These are phyloP conservation scores for Branchellion lobata DNA, from an alignment of 2,888 invertebrate species.

Conservation along the genomic window DNA sequence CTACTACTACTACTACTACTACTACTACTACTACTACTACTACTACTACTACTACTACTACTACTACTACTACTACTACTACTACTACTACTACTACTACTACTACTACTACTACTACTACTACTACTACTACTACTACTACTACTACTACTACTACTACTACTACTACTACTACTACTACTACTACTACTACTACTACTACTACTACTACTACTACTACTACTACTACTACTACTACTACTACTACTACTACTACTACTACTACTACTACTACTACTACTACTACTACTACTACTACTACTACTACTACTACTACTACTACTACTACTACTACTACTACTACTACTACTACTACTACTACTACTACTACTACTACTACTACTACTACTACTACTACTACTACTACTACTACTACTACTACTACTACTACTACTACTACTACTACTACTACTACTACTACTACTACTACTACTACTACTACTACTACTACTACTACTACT, in stretches of 20 bases:
- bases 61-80: conserved; percentile 70
- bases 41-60: conserved; percentile 96
- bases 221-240: conserved; percentile 99
- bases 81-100: conserved; percentile 98
- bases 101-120: conserved; percentile 92
- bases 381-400: conserved; percentile 91
- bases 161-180: conserved; percentile 95
- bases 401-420: conserved; percentile 78
- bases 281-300: conserved; percentile 89
- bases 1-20: conserved; percentile 76
- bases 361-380: conserved; percentile 97
- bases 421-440: conserved; percentile 94
- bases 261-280: conserved; percentile 82
- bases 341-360: conserved; percentile 72
- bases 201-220: conserved; percentile 70
- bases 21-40: conserved; percentile 96
- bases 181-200: conserved; percentile 95
- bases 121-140: conserved; percentile 85
- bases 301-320: conserved; percentile 91
- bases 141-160: conserved; percentile 82
- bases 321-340: conserved; percentile 95
- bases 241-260: conserved; percentile 90
- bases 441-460: conserved; percentile 91
- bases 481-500: conserved; percentile 70
- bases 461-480: conserved; percentile 96